Evolutionary conservation across 37 sponge, comb jelly and placozoan species (phyloP), one percentile per base, ranked within the genome.

Genomic region (Oopsacas minuta): DNA sequence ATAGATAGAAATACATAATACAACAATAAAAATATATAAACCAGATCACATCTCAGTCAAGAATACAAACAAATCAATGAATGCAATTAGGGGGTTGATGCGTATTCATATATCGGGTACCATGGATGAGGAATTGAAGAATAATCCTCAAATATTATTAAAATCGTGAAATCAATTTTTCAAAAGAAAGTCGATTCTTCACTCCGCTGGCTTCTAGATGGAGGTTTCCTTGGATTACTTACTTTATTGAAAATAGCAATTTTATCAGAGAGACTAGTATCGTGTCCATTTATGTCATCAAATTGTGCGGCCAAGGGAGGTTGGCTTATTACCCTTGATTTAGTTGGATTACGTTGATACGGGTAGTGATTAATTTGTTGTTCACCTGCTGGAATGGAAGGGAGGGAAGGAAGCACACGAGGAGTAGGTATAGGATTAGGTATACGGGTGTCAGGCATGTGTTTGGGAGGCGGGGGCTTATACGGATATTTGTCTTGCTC

Each of bases 101-200:
- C n/a, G n/a, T n/a, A n/a, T n/a, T n/a, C n/a, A n/a, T n/a, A n/a
- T n/a, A n/a, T n/a, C n/a, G n/a, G n/a, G n/a, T n/a, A n/a, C n/a
- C n/a, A n/a, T n/a, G n/a, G n/a, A n/a, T n/a, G n/a, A n/a, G n/a
- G n/a, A n/a, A n/a, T n/a, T n/a, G n/a, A n/a, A n/a, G n/a, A n/a
- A 61, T 10, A 61, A 61, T 61, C 22, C 22, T n/a, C 30, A 3
- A 20, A 61, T 32, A 61, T 61, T 10, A 5, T 61, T 61, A 20
- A 61, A 61, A 3, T 46, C 51, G 51, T 22, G 17, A 22, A 46
- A 46, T 22, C 17, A 22, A 17, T 22, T 22, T 17, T 17, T 61
- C 75, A 61, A 61, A 61, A 12, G 75, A 25, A 61, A 61, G 75
- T 61, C 22, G 75, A 61, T 61, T 61, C 75, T 3, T 61, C 75